Base-by-base conservation (phyloP, 2,113 vertebrate species). In the Anolis carolinensis region DNA sequence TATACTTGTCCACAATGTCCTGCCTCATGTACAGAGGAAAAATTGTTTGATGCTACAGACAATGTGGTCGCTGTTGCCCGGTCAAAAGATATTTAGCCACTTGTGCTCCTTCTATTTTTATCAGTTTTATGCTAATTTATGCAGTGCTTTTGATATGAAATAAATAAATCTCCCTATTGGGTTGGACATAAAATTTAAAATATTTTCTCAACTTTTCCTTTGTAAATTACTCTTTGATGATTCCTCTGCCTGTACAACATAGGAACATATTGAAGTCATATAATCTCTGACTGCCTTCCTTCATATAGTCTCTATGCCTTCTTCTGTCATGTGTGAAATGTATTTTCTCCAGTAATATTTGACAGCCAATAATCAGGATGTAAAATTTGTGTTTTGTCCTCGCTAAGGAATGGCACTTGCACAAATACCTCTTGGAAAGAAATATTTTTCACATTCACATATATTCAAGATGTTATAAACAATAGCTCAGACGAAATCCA, bases 321-420 rank as follows among this genome's bases (percentile, higher is more conserved):
- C 7, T 63, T 79, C n/a, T 79, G n/a, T 72, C 32, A 55, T 63
- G 20, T 84, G 75, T 73, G 48, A 80, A 83, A 34, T 81, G n/a
- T 32, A 39, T 59, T 52, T 80, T 9, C 44, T 11, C 67, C n/a
- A 75, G 48, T 65, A 68, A 72, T 50, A 75, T 88, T 67, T 73
- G 70, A 73, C 30, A 44, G 5, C 36, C 34, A 39, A 52, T 23
- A 10, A 27, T 55, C 70, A 32, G 13, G 16, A 36, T 78, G 65
- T 11, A 89, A 81, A 76, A 76, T 76, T 13, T 82, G 10, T 65
- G n/a, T 23, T 89, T 78, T 65, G 48, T 1, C 13, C 32, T 32
- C n/a, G 72, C 16, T 88, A 76, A 77, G n/a, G n/a, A 76, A 81
- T 7, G 27, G 39, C 39, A 9, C 44, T 11, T 34, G 3, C 32